Percentiles rank a stretch among this genome's conserved stretches.
phyloP scores from a whole-genome alignment of 2,797 vertebrate genomes.

The Leptoclinus maculatus region DNA sequence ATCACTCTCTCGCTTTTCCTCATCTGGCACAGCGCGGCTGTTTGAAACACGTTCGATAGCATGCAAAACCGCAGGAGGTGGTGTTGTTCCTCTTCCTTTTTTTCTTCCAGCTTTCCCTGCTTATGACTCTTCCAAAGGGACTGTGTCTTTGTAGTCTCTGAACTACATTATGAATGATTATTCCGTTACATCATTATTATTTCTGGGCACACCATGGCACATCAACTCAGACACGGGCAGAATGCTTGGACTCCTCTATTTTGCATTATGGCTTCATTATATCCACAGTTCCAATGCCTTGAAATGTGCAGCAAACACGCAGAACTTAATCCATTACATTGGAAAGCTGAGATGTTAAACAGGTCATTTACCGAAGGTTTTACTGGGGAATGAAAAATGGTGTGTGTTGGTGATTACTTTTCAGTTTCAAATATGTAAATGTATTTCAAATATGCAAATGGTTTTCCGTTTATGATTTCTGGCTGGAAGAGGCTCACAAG shows the following conservation, averaged over 20 bases:
- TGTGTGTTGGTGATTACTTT: conserved; percentile 63
- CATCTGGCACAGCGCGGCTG: conserved; percentile 56
- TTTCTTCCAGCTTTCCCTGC: conserved; percentile 43
- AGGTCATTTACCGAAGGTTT: conserved; percentile 70
- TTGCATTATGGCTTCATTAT: conserved; percentile 69
- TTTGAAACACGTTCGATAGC: conserved; percentile 58
- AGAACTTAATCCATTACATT: conserved; percentile 60
- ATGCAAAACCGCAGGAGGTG: conserved; percentile 66
- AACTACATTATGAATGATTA: conserved; percentile 71
- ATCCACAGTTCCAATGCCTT: conserved; percentile 58
- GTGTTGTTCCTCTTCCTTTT: conserved; percentile 54
- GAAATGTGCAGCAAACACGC: conserved; percentile 61
- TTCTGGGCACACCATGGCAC: conserved; percentile 67
- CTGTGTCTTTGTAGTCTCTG: conserved; percentile 68
- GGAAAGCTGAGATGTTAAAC: conserved; percentile 68
- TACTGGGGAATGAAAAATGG: conserved; percentile 70
- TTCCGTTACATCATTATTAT: conserved; percentile 73
- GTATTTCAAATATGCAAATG: conserved; percentile 70
- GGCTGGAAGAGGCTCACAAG: conserved; percentile 63
- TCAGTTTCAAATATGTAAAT: conserved; percentile 72
- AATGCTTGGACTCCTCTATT: conserved; percentile 60
- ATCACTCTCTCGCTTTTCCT: conserved; percentile 74
- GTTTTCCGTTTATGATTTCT: conserved; percentile 70
- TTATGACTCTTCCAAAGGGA: conserved; percentile 58
- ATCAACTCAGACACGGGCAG: conserved; percentile 68